A percentile compares a stretch with the other conserved stretches of the same genome.
Conservation (phyloP, 2,888 invertebrate species). For the Andrena praecox region DNA sequence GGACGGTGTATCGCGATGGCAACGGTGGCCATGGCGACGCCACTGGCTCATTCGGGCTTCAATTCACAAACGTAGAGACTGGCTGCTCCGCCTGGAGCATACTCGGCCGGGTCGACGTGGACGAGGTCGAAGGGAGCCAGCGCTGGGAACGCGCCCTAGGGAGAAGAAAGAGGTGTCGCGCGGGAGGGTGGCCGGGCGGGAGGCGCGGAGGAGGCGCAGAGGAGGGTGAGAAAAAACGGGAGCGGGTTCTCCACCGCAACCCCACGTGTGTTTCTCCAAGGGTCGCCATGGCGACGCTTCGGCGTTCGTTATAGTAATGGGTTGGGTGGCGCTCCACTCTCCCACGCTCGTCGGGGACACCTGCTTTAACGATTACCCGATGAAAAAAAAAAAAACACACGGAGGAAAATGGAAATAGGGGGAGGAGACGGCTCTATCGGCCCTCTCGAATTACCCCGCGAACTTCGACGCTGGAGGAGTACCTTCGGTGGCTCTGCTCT, state of each 20-base stretch:
- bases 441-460: constrained; percentile 10
- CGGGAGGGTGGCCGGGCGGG: not conserved
- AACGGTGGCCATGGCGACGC: constrained; percentile 78
- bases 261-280: constrained; percentile 82
- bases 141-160: constrained; percentile 31
- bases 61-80: constrained; percentile 76
- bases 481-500: no score
- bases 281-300: constrained; percentile 79
- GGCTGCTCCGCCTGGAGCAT: constrained; percentile 54
- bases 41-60: constrained; percentile 77
- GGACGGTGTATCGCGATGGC: constrained; percentile 83
- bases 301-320: constrained; percentile 79
- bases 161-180: constrained; percentile 1
- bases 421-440: constrained; percentile 56
- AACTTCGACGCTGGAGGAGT: no score
- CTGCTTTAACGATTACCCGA: constrained; percentile 80
- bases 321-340: constrained; percentile 79
- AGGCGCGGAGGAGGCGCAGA: constrained; percentile 19
- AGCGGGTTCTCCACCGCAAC: constrained; percentile 61
- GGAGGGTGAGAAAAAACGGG: constrained; percentile 53
- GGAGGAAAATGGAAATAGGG: constrained; percentile 36
- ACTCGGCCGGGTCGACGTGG: constrained; percentile 76
- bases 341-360: constrained; percentile 83
- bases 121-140: constrained; percentile 77
- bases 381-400: constrained; percentile 57